Evolutionary conservation across 2,888 invertebrate genomes (phyloP), one percentile per base, ranked within the genome.

Genomic region (Dioctria rufipes): DNA sequence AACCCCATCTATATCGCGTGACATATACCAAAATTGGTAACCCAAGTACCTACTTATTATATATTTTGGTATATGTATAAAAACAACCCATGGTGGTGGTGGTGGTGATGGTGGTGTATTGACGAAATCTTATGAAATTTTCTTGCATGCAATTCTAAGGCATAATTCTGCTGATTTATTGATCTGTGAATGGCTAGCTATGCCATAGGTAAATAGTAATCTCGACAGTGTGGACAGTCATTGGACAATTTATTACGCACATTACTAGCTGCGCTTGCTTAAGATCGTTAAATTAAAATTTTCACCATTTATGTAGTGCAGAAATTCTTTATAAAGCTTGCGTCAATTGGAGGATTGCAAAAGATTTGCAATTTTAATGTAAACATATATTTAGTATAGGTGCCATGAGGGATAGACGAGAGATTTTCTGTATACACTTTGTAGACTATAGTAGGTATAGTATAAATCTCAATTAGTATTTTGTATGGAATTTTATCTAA

Each of bases 131-230:
- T 67, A 58, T 73, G 37, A 73, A 73, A 73, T 54, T 58, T 58
- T 73, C 25, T 25, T 58, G 73, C 60, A 40, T 73, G 73, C 73
- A 60, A 42, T 73, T 73, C 73, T 73, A n/a, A 42, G 73, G 58
- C 73, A 73, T 73, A 73, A 73, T 73, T 73, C 73, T 73, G 58
- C 73, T 73, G 73, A 73, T 73, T 73, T 73, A 60, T 60, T 58
- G 60, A 58, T 54, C 73, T 58, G 58, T 25, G 73, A 73, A 73
- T 42, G 73, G 25, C 58, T 58, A 13, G 25, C 58, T 58, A 13
- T 40, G 40, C 13, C 73, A 25, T 25, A 73, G 58, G 73, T 73
- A 73, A 73, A 73, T 73, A 54, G 25, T 25, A 25, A 25, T 73
- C 73, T 73, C 40, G 58, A 25, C 25, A 25, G 25, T 25, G 73